These are phyloP conservation scores for Camelus bactrianus DNA, from an alignment of 2,113 vertebrate genomes.

Conservation along the genomic window DNA sequence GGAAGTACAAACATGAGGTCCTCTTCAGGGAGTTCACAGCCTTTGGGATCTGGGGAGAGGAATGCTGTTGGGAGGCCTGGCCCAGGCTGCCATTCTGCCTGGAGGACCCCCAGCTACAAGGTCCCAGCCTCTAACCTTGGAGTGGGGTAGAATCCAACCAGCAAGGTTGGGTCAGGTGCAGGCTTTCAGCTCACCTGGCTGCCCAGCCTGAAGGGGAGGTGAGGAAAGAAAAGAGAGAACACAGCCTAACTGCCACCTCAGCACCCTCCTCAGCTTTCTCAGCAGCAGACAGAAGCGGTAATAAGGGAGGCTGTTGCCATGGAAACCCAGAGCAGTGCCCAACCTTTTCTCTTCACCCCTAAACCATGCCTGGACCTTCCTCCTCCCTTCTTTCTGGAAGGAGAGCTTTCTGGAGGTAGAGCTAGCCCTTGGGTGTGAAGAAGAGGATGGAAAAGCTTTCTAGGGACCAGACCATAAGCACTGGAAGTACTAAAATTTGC, in stretches of 20 bases:
- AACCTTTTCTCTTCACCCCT: not conserved
- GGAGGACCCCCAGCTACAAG: not conserved
- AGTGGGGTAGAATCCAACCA: not conserved
- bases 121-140: not conserved
- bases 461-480: not conserved
- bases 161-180: too few relatives aligned
- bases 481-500: not conserved
- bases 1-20: not conserved
- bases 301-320: slow-evolving; percentile 30
- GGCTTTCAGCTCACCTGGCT: not conserved
- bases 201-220: not conserved
- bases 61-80: not conserved
- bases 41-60: not conserved
- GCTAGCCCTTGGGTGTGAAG: not conserved
- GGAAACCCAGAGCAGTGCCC: slow-evolving; percentile 25
- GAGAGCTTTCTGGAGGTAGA: not conserved
- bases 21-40: not conserved
- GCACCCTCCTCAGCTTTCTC: not conserved
- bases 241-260: not conserved
- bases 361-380: not conserved
- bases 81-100: fast-evolving
- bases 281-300: not conserved
- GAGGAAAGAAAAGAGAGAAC: not conserved
- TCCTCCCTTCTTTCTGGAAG: not conserved
- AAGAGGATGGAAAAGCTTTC: not conserved